Base-by-base conservation (phyloP, 2,888 invertebrate genomes). In the Nomada ruficornis region DNA sequence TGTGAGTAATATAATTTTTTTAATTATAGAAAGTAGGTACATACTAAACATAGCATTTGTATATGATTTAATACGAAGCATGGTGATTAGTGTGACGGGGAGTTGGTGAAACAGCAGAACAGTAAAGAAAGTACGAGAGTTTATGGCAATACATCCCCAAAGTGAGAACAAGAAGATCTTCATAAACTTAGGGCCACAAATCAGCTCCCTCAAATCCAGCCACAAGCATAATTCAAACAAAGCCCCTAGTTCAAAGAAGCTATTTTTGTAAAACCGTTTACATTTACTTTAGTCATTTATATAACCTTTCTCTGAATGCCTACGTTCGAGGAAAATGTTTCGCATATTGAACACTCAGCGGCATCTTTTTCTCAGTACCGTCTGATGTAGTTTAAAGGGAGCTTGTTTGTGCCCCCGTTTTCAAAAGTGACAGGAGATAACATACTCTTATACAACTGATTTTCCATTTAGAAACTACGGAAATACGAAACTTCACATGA, bases 241-340 rank as follows among this genome's bases (percentile, higher is more conserved):
- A 67, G 47, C 36, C 3, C 26, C 36, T 18, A 26, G 65, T 70
- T 80, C 78, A 80, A 80, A 78, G 80, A 26, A 55, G 70, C 60
- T 80, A 80, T 78, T 70, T 55, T 62, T 62, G 54, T 26, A 36
- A 11, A 29, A 15, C 64, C 36, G 70, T 62, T 60, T 60, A 65
- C 54, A 15, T 36, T 62, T 23, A 20, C 29, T 7, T 55, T 15
- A 23, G 23, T 50, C 67, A 68, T 76, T 69, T 47, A 23, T 47
- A 64, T 54, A 59, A 59, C 36, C 26, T 65, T 47, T 73, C 54
- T 47, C 23, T 15, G 60, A 65, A 60, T 60, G n/a, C 18, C 9
- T 65, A 36, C 9, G 13, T 44, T 10, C 13, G 15, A 26, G n/a
- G 26, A 54, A 71, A 62, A 77, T 60, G 60, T 80, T 70, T 79